These are phyloP conservation scores for Stegodyphus dumicola DNA, from an alignment of 1,140 invertebrate genomes.

Conservation along the genomic window DNA sequence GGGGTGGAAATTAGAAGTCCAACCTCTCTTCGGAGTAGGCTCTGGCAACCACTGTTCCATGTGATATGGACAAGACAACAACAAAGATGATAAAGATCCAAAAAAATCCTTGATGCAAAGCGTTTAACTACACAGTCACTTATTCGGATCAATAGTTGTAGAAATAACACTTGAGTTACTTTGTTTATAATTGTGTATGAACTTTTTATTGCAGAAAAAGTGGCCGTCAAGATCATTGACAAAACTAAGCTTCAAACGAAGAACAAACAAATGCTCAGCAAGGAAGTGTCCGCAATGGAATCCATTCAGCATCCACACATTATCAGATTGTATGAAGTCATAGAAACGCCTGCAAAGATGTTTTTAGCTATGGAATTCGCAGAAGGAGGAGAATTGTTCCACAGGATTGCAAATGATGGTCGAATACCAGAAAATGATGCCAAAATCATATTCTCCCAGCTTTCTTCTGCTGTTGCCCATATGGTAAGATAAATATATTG, in stretches of 20 bases:
- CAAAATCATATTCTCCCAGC: constrained; percentile 80
- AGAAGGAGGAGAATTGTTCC: constrained; percentile 85
- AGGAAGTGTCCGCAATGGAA: constrained; percentile 84
- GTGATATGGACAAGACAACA: too few relatives aligned
- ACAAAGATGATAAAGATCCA: too few relatives aligned
- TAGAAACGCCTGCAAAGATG: constrained; percentile 83
- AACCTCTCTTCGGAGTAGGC: too few relatives aligned
- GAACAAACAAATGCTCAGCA: constrained; percentile 79
- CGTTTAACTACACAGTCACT: too few relatives aligned
- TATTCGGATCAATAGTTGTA: too few relatives aligned
- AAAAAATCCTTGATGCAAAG: too few relatives aligned
- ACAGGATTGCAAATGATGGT: constrained; percentile 82
- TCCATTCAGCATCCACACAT: constrained; percentile 83
- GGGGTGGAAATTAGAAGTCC: too few relatives aligned
- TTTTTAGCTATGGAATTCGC: constrained; percentile 89
- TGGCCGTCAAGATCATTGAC: constrained; percentile 90
- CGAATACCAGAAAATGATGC: constrained; percentile 78
- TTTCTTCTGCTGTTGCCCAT: constrained; percentile 83
- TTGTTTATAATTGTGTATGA: constrained; percentile 28
- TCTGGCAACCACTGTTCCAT: too few relatives aligned
- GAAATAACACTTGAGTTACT: too few relatives aligned
- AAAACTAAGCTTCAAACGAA: constrained; percentile 84
- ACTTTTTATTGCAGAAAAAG: constrained; percentile 74
- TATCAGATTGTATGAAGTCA: constrained; percentile 79
- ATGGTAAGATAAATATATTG: constrained; percentile 74